phyloP scores from a whole-genome alignment of 2,113 vertebrate genomes.

The Chaetura pelagica region DNA sequence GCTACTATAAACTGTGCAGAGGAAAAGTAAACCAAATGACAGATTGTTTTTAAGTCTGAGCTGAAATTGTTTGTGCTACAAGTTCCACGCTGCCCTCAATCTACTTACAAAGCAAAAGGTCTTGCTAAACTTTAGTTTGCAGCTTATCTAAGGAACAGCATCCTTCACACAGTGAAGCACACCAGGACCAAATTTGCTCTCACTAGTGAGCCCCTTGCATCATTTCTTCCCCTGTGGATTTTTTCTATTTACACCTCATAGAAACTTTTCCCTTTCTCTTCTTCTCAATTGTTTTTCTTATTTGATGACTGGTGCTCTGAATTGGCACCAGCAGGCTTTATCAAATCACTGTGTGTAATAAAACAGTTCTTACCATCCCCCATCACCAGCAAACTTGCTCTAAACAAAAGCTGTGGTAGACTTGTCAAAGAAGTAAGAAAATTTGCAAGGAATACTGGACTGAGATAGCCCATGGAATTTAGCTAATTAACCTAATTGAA shows the following conservation, averaged over 20 bases:
- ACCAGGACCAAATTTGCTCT: background rate
- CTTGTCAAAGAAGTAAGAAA: background rate
- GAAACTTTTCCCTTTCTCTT: background rate
- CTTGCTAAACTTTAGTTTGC: background rate
- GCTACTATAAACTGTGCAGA: background rate
- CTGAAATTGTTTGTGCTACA: background rate
- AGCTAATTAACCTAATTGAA: constrained; percentile 45
- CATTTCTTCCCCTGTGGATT: background rate
- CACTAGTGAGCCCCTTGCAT: background rate
- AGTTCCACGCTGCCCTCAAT: background rate
- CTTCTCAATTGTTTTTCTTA: background rate
- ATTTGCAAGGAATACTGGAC: background rate
- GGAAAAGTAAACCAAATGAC: background rate
- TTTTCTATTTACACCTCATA: constrained; percentile 44
- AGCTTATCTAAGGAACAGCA: background rate
- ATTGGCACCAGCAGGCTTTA: background rate
- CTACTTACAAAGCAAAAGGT: background rate
- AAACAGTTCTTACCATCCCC: background rate
- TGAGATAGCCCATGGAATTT: constrained; percentile 9
- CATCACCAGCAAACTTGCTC: background rate
- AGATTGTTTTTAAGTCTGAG: background rate
- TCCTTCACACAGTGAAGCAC: background rate
- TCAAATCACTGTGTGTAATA: background rate
- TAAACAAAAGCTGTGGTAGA: background rate
- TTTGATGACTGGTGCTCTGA: background rate